A percentile compares a stretch with the other conserved stretches of the same genome.
Conservation (phyloP, 2,888 invertebrate genomes). For the Ophraella communa region DNA sequence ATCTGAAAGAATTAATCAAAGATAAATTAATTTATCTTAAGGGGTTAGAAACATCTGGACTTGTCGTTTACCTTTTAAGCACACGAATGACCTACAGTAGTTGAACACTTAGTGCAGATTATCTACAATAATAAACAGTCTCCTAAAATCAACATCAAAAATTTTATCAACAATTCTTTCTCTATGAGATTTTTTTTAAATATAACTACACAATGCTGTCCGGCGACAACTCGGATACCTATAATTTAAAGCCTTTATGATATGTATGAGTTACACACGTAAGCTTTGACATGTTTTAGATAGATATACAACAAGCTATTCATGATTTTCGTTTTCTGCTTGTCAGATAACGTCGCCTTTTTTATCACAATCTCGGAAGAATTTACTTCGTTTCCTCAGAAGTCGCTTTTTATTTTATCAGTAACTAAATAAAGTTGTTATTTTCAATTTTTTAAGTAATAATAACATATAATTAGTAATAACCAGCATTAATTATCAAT, state of each 20-base stretch:
- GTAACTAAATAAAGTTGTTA: neutral
- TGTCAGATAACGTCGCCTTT: neutral
- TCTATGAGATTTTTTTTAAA: constrained; percentile 10
- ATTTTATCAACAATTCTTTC: constrained; percentile 10
- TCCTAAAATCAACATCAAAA: constrained; percentile 13
- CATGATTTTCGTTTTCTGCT: constrained; percentile 28
- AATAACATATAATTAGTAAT: no score
- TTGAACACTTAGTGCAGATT: constrained; percentile 11
- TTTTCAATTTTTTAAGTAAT: no score
- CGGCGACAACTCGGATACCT: constrained; percentile 17
- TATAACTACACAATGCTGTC: constrained; percentile 16
- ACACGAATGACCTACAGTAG: neutral
- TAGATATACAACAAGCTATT: constrained; percentile 38
- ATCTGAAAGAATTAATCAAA: no score
- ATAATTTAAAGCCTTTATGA: constrained; percentile 58
- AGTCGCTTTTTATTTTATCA: neutral
- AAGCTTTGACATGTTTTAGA: constrained; percentile 55
- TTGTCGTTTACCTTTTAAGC: neutral
- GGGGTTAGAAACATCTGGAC: no score
- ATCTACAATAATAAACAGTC: no score
- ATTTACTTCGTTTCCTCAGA: neutral
- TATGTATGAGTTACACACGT: constrained; percentile 58
- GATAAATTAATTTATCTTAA: no score
- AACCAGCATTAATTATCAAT: no score
- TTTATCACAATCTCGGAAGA: neutral